These are phyloP conservation scores for Campoletis sonorensis DNA, from an alignment of 1,140 invertebrate species.

Conservation along the genomic window DNA sequence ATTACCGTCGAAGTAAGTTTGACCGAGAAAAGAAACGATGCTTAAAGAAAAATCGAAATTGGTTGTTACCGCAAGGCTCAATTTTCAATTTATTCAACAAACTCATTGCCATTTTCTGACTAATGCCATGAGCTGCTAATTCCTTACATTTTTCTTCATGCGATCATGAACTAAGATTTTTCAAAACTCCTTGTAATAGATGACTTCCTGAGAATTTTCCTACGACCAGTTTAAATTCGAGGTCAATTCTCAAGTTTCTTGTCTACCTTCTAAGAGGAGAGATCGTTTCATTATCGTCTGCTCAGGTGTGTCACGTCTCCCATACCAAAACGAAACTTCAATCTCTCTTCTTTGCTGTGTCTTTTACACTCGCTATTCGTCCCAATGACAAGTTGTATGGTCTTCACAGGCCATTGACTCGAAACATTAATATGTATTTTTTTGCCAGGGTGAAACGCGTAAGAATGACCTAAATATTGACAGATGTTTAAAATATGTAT, in stretches of 20 bases:
- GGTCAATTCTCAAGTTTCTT: neutral
- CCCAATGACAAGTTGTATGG: neutral
- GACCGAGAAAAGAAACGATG: no score
- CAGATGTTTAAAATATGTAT: neutral
- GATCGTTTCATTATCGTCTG: neutral
- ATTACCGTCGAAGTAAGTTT: no score
- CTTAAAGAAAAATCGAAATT: no score
- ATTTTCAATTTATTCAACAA: no score
- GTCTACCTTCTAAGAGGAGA: neutral
- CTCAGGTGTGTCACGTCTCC: slow-evolving; percentile 2
- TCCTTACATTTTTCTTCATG: neutral
- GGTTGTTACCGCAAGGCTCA: no score
- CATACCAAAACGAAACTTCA: neutral
- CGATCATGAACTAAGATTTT: neutral
- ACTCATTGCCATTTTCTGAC: no score
- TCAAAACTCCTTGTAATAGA: neutral
- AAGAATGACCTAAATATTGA: neutral
- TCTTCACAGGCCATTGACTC: neutral
- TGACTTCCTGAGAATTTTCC: neutral
- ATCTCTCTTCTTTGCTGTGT: neutral
- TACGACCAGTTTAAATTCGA: neutral
- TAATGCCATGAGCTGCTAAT: no score
- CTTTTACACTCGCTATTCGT: neutral
- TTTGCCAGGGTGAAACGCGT: neutral
- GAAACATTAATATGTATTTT: neutral